phyloP scores from a whole-genome alignment of 35 echinoderm and acorn worm species.

The Lytechinus variegatus region DNA sequence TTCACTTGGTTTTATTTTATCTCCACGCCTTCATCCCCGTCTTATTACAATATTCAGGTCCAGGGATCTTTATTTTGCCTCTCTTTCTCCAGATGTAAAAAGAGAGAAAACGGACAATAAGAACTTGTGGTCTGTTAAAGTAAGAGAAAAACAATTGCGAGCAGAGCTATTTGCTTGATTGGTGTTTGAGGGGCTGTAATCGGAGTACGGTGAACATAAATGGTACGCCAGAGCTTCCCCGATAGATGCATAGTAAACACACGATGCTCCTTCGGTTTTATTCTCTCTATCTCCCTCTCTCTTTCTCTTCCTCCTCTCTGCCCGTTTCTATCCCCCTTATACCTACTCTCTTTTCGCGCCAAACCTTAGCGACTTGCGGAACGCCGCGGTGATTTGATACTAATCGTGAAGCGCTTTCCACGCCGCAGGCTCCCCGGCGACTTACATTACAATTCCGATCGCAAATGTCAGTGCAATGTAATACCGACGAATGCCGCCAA shows the following conservation, averaged over 20 bases:
- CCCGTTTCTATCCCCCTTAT: not conserved
- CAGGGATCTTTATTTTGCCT: not conserved
- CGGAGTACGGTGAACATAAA: conserved; percentile 41
- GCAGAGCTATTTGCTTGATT: conserved; percentile 51
- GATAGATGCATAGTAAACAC: conserved; percentile 44
- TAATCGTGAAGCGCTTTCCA: conserved; percentile 42
- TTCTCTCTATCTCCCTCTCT: not conserved
- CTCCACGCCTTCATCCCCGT: not conserved
- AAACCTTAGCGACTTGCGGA: conserved; percentile 26
- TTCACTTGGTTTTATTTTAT: not conserved
- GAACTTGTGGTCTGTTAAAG: not conserved
- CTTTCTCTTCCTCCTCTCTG: not conserved
- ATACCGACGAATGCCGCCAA: conserved; percentile 47
- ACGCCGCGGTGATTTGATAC: conserved; percentile 47
- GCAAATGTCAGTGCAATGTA: conserved; percentile 52
- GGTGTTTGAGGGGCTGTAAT: conserved; percentile 51
- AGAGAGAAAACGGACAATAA: not conserved
- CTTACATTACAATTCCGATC: conserved; percentile 52
- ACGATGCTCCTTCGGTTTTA: conserved; percentile 23
- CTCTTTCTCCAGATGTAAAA: not conserved
- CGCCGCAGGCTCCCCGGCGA: conserved; percentile 39
- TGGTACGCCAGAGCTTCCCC: conserved; percentile 31
- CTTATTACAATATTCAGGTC: not conserved
- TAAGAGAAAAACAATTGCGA: conserved; percentile 49
- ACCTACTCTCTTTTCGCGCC: conserved; percentile 15